Percentiles rank a stretch among this genome's conserved stretches.
Evolutionary conservation across 2,113 vertebrate genomes (phyloP).

Genomic region (Capreolus pygargus): DNA sequence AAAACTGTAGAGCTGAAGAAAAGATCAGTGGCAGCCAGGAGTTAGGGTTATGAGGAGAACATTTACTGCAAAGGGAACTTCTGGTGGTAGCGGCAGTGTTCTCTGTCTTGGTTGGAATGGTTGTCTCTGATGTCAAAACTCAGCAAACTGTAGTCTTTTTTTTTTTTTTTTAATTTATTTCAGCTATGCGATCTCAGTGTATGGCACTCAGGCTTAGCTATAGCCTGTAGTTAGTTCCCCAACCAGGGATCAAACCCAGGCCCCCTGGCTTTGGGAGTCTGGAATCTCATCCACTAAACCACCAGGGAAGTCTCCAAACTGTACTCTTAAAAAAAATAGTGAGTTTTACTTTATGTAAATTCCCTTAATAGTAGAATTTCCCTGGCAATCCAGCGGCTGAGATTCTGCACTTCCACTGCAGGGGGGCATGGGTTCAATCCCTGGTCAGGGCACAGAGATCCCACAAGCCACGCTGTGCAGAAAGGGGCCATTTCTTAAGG

Average conservation of each 20-base stretch:
- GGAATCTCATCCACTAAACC: background rate
- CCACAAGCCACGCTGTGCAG: background rate
- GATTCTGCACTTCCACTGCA: background rate
- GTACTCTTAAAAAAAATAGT: background rate
- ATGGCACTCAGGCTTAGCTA: background rate
- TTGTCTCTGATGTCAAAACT: background rate
- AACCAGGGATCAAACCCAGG: background rate
- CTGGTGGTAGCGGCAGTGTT: background rate
- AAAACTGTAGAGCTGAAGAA: background rate
- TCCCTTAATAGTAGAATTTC: background rate
- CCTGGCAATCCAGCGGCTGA: background rate
- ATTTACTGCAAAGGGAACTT: background rate
- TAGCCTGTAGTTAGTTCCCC: background rate
- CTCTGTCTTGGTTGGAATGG: background rate
- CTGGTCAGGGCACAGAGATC: background rate
- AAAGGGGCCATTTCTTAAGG: background rate
- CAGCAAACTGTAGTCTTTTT: background rate
- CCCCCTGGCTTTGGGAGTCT: background rate
- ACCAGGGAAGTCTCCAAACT: background rate
- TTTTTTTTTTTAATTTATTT: background rate
- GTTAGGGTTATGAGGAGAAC: background rate
- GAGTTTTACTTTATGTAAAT: background rate
- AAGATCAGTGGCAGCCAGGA: background rate
- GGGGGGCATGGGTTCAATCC: background rate
- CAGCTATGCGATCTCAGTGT: background rate